Evolutionary conservation across 2,113 vertebrate genomes (phyloP).

Genomic region (Atlantisia rogersi): DNA sequence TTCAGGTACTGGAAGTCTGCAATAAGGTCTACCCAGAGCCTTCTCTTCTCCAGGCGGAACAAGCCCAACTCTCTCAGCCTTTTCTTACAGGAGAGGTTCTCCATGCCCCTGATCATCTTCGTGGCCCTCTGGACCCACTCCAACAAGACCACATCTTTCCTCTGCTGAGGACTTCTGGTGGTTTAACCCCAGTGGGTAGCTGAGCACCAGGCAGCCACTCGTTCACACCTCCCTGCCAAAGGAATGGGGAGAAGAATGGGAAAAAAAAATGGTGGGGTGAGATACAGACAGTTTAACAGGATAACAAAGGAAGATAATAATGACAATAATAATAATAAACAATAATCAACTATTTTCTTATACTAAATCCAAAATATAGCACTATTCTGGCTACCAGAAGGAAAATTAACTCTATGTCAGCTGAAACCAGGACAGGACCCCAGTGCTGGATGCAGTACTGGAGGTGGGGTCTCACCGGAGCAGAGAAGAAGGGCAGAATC

Average conservation of each 20-base stretch:
- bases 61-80: background rate
- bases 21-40: fast-evolving
- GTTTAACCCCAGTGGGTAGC: no score
- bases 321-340: no score
- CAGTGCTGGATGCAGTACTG: background rate
- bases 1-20: background rate
- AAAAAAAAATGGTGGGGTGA: no score
- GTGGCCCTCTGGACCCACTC: background rate
- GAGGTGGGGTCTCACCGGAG: background rate
- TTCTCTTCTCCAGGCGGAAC: background rate
- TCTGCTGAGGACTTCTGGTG: background rate
- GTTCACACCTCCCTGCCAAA: no score
- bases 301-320: no score
- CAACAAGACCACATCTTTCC: background rate
- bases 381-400: no score
- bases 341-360: no score
- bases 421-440: background rate
- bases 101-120: background rate
- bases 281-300: no score
- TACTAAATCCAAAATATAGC: no score
- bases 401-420: no score
- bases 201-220: no score
- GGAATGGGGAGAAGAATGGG: no score
- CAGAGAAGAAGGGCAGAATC: fast-evolving
- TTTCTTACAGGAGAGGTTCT: background rate